phyloP scores from a whole-genome alignment of 2,888 invertebrate genomes.

The Adela reaumurella region DNA sequence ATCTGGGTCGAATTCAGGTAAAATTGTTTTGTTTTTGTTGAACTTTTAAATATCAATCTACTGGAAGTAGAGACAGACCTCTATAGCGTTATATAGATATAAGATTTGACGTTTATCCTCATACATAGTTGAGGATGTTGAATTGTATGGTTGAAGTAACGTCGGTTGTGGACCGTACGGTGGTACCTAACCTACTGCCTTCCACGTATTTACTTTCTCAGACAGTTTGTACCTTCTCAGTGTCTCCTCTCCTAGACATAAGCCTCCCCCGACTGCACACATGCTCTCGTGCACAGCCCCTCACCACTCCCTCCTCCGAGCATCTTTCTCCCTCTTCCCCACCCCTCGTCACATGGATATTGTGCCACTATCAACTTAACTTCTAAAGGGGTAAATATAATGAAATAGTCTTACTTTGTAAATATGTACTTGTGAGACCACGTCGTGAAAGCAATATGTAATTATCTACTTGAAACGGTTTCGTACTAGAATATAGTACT shows the following conservation, averaged over 20 bases:
- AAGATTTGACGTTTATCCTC: neutral
- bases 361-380: no score
- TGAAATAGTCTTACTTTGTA: neutral
- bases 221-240: no score
- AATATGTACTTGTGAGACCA: neutral
- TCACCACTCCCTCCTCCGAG: no score
- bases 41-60: constrained; percentile 1
- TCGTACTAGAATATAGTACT: neutral
- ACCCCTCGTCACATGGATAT: no score
- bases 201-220: no score
- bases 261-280: no score
- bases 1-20: constrained; percentile 8
- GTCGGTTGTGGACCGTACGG: no score
- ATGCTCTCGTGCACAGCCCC: no score
- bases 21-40: constrained; percentile 5
- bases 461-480: neutral
- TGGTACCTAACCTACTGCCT: no score
- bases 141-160: neutral
- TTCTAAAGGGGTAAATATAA: no score
- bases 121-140: neutral
- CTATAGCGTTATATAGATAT: neutral
- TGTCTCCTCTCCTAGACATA: no score
- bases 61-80: neutral
- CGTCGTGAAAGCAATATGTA: neutral
- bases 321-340: no score